Conservation (phyloP, 2,888 invertebrate species). For the Mantis religiosa region DNA sequence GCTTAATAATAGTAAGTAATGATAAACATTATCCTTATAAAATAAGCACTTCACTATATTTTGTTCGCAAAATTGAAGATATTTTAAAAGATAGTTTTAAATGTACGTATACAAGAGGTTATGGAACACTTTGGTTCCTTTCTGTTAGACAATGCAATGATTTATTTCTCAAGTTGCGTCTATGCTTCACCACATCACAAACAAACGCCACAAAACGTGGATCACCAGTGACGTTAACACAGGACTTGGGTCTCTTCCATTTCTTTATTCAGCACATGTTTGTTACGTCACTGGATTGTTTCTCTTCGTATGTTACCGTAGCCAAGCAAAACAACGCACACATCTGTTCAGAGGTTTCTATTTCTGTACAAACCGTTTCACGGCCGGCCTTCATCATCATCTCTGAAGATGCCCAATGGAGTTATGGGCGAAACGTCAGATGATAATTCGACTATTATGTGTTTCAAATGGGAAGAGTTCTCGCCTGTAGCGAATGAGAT, state of each 20-base stretch:
- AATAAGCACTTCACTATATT: background rate
- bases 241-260: background rate
- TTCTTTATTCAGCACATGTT: background rate
- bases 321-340: background rate
- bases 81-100: background rate
- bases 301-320: background rate
- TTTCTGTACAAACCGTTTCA: too few relatives aligned
- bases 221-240: background rate
- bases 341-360: background rate
- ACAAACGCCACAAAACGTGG: background rate
- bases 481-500: too few relatives aligned
- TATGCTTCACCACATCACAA: background rate
- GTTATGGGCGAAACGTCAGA: too few relatives aligned
- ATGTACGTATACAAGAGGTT: conserved; percentile 7
- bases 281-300: background rate
- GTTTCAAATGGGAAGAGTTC: too few relatives aligned
- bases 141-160: background rate
- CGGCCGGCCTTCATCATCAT: too few relatives aligned
- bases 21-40: background rate
- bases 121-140: background rate
- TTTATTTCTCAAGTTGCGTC: background rate
- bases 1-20: background rate
- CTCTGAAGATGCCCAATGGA: too few relatives aligned
- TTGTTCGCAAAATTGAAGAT: background rate
- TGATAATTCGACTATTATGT: too few relatives aligned